Evolutionary conservation across 2,797 vertebrate species (phyloP), one percentile per base, ranked within the genome.

Genomic region (Stomatorhinus walkeri): DNA sequence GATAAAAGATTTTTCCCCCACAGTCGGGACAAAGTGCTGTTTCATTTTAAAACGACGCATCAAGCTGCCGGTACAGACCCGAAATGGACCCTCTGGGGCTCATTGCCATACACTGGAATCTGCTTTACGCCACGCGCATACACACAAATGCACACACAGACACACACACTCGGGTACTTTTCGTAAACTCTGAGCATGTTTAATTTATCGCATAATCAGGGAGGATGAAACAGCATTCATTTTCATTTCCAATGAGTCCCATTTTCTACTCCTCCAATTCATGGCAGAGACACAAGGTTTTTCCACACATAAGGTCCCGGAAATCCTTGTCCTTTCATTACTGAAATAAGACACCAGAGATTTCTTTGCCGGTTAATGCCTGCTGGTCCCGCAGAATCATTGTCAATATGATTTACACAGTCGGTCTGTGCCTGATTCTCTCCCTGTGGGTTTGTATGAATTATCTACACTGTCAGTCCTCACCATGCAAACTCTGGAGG

Each of bases 221-320:
- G 49, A 51, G 2, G 49, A 51, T 51, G 49, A 51, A 51, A 51
- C 49, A 51, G 59, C 49, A 68, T 52, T 12, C 49, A 52, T 52
- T 85, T 85, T 32, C 28, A 32, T 32, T 32, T 32, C 22, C 12
- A 10, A 52, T 2, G n/a, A 51, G 51, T 28, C 48, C 48, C 19
- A 51, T 91, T 92, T 90, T 92, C 93, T 91, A 68, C 10, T 0
- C 3, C 24, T 68, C 3, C 24, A 32, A 32, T 28, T 10, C 14
- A 54, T 54, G 52, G 22, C 2, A 0, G 28, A 72, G 19, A 4
- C 12, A 36, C 68, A 36, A 72, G 72, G 36, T 79, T 79, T 79
- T 40, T 43, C 14, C 36, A 79, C 72, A 79, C 61, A 14, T 32
- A 32, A 32, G 28, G 28, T 32, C 28, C 28, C 28, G 28, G 61